phyloP scores from a whole-genome alignment of 2,113 vertebrate genomes.

The Sorex fumeus region DNA sequence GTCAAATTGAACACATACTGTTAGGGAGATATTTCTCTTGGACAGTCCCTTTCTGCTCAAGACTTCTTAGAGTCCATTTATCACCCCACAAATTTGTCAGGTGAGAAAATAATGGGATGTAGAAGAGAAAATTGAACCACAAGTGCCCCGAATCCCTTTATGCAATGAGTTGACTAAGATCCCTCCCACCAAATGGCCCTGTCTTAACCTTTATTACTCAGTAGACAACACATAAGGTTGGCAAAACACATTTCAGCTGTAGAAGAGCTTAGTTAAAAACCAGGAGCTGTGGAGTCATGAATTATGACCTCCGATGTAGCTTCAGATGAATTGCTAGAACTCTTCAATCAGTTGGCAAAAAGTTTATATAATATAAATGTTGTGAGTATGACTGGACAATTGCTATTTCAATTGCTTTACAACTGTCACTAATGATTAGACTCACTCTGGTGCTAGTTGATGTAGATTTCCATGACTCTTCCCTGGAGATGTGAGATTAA shows the following conservation, averaged over 20 bases:
- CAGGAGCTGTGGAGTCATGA: too few relatives aligned
- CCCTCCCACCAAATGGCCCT: neutral
- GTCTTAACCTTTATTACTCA: neutral
- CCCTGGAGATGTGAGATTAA: neutral
- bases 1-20: neutral
- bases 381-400: rapidly evolving
- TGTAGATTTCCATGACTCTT: neutral
- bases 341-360: neutral
- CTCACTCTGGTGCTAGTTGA: neutral
- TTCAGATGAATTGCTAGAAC: neutral
- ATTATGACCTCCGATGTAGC: neutral
- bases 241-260: neutral
- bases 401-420: neutral
- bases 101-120: neutral
- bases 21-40: neutral
- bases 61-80: neutral
- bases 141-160: neutral
- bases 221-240: neutral
- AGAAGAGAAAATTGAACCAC: neutral
- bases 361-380: neutral
- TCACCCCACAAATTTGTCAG: neutral
- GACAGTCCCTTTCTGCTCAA: neutral
- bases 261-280: neutral
- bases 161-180: neutral
- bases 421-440: neutral